Evolutionary conservation across 2,888 invertebrate genomes (phyloP), one percentile per base, ranked within the genome.

Genomic region (Eulithis prunata): DNA sequence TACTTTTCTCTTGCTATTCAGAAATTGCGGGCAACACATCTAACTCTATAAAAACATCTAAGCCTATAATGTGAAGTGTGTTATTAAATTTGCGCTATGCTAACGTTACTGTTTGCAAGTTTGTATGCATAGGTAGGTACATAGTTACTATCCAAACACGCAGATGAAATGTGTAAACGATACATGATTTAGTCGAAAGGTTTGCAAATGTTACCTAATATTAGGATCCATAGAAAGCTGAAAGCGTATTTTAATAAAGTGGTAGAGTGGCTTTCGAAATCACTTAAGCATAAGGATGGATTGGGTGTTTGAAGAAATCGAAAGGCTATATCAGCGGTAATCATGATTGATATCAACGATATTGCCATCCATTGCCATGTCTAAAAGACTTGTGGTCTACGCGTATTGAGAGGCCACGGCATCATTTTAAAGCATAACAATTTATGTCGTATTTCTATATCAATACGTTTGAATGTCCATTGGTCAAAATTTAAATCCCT

Each of bases 11-110:
- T 32, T 32, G 32, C 32, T 6, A 6, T 32, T 32, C 6, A 32
- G 4, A 32, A 4, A 32, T 32, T 32, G 32, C 32, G 32, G 32
- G 32, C 3, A 6, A 32, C 32, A 6, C 32, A 32, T 32, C 32
- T 6, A 32, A 32, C 32, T 2, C 32, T 32, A 32, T 5, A 32
- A 32, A 32, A 4, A 6, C 32, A 5, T 5, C 1, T 5, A 32
- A 32, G 32, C 56, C 54, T 10, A 51, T 10, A 1, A 55, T 63
- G 64, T 63, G 68, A 83, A 79, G 68, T 79, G 65, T 83, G 78
- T 81, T 83, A 80, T 79, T 79, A 74, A 14, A 75, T 68, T 73
- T 68, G 63, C 60, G 58, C 54, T 3, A 49, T 52, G 57, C 49
- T 70, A 62, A 52, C 58, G 51, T 64, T 64, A 56, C 58, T 49